Conservation (phyloP, 2,797 vertebrate species). For the Heterohyrax brucei region DNA sequence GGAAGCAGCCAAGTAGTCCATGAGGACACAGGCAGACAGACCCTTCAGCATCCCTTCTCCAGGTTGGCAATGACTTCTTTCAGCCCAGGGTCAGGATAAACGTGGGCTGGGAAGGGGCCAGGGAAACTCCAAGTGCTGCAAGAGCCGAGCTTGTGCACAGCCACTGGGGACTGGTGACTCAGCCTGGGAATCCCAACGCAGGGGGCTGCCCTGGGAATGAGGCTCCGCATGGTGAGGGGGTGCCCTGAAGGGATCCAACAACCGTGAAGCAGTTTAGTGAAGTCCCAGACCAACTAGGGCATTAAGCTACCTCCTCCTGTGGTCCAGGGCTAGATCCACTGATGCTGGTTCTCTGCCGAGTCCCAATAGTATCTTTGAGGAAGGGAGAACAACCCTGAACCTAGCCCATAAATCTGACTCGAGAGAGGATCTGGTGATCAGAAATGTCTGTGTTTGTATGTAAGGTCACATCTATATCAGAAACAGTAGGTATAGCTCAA, state of each 20-base stretch:
- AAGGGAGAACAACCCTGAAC: background rate
- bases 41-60: background rate
- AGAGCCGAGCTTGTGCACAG: conserved; percentile 56
- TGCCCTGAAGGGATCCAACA: background rate
- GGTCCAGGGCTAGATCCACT: background rate
- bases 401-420: background rate
- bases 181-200: conserved; percentile 79
- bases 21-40: background rate
- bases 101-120: conserved; percentile 59
- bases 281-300: background rate
- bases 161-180: conserved; percentile 78
- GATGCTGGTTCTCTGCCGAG: background rate
- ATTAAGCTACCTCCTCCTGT: background rate
- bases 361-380: background rate
- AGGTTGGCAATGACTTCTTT: conserved; percentile 10
- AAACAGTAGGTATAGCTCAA: conserved; percentile 11
- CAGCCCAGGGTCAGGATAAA: background rate
- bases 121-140: conserved; percentile 83
- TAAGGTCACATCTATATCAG: background rate
- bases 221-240: background rate
- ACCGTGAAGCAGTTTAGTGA: conserved; percentile 14
- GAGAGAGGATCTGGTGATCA: conserved; percentile 27
- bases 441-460: background rate
- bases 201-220: conserved; percentile 52
- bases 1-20: background rate